Evolutionary conservation across 2,888 invertebrate genomes (phyloP).

Genomic region (Ypsolopha sequella): DNA sequence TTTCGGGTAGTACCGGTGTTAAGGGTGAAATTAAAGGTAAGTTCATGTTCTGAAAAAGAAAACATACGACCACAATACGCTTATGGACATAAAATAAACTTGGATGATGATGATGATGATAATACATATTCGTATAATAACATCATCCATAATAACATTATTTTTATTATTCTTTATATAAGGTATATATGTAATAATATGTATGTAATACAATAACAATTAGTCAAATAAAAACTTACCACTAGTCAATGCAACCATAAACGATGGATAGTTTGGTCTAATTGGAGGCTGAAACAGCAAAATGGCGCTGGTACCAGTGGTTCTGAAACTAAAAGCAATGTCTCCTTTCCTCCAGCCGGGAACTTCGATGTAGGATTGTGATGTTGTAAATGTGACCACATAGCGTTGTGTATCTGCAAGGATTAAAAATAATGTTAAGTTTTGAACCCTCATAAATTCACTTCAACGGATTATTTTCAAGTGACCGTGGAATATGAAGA

Average conservation of each 20-base stretch:
- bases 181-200: too few relatives aligned
- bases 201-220: neutral
- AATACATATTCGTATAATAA: too few relatives aligned
- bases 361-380: conserved; percentile 92
- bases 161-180: too few relatives aligned
- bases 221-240: conserved; percentile 49
- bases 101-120: too few relatives aligned
- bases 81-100: too few relatives aligned
- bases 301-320: conserved; percentile 91
- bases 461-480: too few relatives aligned
- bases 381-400: conserved; percentile 94
- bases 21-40: conserved; percentile 91
- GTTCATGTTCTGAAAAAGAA: conserved; percentile 75
- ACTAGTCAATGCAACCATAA: conserved; percentile 91
- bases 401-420: conserved; percentile 87
- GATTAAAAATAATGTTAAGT: conserved; percentile 18
- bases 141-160: too few relatives aligned
- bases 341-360: conserved; percentile 95
- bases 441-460: neutral
- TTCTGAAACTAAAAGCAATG: conserved; percentile 92
- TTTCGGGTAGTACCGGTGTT: conserved; percentile 87
- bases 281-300: conserved; percentile 92
- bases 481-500: too few relatives aligned
- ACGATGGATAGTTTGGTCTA: conserved; percentile 89
- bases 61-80: too few relatives aligned